Conservation (phyloP, 2,797 vertebrate genomes). For the Amblyopsis hoosieri region DNA sequence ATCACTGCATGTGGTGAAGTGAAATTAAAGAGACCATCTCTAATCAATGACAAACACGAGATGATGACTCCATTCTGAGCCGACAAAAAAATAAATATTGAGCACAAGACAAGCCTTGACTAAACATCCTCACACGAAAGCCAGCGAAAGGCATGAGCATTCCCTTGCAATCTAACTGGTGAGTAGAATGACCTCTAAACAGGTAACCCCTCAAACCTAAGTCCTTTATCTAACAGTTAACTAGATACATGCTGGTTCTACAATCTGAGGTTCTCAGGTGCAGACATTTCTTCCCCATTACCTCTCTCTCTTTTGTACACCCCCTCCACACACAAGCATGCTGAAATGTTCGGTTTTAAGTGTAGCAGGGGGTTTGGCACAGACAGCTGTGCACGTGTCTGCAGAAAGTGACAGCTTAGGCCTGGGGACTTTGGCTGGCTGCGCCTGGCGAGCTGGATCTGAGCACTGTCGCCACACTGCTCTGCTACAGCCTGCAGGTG, state of each 20-base stretch:
- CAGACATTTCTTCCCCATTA: constrained; percentile 9
- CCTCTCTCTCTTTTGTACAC: constrained; percentile 5
- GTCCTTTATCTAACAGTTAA: constrained; percentile 33
- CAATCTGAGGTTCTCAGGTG: constrained; percentile 16
- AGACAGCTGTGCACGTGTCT: constrained; percentile 93
- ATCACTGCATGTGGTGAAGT: constrained; percentile 98
- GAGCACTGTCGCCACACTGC: constrained; percentile 67
- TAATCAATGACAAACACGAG: constrained; percentile 98
- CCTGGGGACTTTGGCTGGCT: constrained; percentile 89
- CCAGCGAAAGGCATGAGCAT: constrained; percentile 24
- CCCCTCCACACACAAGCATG: constrained; percentile 31
- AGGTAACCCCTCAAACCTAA: constrained; percentile 25
- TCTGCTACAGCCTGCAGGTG: constrained; percentile 98
- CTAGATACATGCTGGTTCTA: too few species aligned
- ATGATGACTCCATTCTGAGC: constrained; percentile 61
- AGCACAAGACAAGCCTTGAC: constrained; percentile 37
- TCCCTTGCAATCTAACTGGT: constrained; percentile 10
- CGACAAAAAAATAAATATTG: constrained; percentile 23
- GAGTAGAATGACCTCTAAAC: constrained; percentile 21
- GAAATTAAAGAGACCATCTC: constrained; percentile 98
- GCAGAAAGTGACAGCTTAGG: constrained; percentile 92
- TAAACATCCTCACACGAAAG: constrained; percentile 27
- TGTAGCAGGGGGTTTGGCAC: constrained; percentile 65
- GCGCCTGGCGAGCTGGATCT: constrained; percentile 72
- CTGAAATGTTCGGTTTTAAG: constrained; percentile 55